phyloP scores from a whole-genome alignment of 2,797 vertebrate species.

The Adelosebastes latens region DNA sequence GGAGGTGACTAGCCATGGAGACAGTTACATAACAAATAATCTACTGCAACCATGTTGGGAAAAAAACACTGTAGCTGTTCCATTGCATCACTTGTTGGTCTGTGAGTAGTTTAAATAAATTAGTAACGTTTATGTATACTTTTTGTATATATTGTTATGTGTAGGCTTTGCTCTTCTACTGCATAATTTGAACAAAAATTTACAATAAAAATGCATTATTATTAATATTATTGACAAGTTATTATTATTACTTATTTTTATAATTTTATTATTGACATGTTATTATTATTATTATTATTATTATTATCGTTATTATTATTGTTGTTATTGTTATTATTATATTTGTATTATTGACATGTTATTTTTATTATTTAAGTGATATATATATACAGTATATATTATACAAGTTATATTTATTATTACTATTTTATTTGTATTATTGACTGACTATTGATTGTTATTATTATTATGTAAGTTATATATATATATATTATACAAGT shows the following conservation, averaged over 20 bases:
- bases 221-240: no score
- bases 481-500: no score
- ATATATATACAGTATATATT: no score
- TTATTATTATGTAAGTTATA: no score
- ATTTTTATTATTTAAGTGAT: neutral
- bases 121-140: no score
- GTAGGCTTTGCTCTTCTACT: neutral
- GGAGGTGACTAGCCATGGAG: conserved; percentile 26
- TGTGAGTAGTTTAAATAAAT: conserved; percentile 14
- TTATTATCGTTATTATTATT: neutral
- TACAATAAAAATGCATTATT: neutral
- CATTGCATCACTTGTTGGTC: conserved; percentile 1
- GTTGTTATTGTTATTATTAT: neutral
- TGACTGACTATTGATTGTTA: no score
- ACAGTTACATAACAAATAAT: conserved; percentile 60
- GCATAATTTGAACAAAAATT: neutral
- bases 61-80: neutral
- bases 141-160: neutral
- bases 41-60: conserved; percentile 19
- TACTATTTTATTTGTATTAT: no score
- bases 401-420: no score
- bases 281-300: neutral
- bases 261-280: no score
- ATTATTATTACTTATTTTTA: no score
- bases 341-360: neutral